A percentile compares a stretch with the other conserved stretches of the same genome.
phyloP scores from a whole-genome alignment of 53 echinoderm and acorn worm species.

The Zoroaster sp. region DNA sequence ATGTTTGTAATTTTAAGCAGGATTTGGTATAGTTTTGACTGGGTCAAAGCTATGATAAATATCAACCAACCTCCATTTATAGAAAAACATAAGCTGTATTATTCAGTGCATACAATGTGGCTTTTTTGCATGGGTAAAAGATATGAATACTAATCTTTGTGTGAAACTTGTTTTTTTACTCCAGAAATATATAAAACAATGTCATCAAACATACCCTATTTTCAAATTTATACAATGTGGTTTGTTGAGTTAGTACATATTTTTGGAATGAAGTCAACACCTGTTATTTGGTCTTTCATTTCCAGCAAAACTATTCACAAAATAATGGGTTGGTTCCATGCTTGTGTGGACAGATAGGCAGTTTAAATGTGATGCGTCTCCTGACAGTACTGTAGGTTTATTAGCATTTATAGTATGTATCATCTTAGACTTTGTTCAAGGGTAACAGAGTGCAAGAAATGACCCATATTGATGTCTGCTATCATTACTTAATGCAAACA shows the following conservation, averaged over 20 bases:
- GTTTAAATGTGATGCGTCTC: background rate
- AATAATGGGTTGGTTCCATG: background rate
- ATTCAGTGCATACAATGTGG: background rate
- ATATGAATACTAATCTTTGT: background rate
- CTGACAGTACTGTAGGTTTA: background rate
- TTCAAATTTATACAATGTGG: background rate
- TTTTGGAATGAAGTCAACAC: background rate
- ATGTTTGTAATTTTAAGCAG: background rate
- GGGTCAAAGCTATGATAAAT: background rate
- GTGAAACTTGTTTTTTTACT: background rate
- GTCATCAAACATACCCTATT: background rate
- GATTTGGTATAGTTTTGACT: too few relatives aligned
- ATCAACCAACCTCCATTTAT: background rate
- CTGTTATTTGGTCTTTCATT: background rate
- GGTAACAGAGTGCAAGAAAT: background rate
- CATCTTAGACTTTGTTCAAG: too few relatives aligned
- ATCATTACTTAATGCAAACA: background rate
- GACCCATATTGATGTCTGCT: background rate
- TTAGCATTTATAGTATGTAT: background rate
- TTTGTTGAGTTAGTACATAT: background rate
- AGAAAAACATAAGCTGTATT: background rate
- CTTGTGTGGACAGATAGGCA: background rate
- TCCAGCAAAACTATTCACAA: background rate
- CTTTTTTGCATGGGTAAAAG: too few relatives aligned
- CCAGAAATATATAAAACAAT: background rate